These are phyloP conservation scores for Jaculus jaculus DNA, from an alignment of 2,113 vertebrate species.

Conservation along the genomic window DNA sequence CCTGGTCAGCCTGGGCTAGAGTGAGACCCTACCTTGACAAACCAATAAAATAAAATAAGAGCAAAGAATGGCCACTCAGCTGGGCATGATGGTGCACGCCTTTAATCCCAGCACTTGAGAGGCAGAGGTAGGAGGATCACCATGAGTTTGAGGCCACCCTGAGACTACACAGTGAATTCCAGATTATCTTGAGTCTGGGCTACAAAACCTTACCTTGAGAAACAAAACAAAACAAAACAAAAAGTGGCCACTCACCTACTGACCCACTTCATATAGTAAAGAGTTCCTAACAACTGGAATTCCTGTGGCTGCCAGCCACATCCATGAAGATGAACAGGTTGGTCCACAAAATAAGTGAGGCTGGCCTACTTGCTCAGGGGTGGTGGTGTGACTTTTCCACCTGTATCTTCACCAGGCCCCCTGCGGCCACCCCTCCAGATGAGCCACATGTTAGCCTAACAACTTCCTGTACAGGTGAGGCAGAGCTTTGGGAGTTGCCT, in stretches of 20 bases:
- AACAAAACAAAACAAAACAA: too few species aligned
- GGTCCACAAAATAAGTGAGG: not conserved
- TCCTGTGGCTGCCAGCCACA: not conserved
- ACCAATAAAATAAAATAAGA: too few species aligned
- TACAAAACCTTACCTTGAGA: too few species aligned
- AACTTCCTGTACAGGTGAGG: accelerated
- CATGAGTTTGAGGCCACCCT: too few species aligned
- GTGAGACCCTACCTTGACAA: too few species aligned
- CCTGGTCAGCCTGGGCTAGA: too few species aligned
- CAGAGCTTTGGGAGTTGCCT: not conserved
- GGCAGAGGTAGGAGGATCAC: too few species aligned
- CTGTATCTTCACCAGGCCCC: not conserved
- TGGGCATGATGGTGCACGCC: too few species aligned
- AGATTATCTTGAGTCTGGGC: too few species aligned
- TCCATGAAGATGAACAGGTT: not conserved
- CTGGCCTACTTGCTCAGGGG: not conserved
- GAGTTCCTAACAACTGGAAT: not conserved
- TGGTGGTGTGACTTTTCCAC: not conserved
- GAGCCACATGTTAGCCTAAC: not conserved
- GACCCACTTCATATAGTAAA: not conserved
- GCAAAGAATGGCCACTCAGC: too few species aligned
- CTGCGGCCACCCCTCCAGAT: not conserved
- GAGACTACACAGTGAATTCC: too few species aligned
- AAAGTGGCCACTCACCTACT: not conserved
- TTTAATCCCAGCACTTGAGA: too few species aligned